phyloP scores from a whole-genome alignment of 1,140 invertebrate species.

The Drosophila varians region DNA sequence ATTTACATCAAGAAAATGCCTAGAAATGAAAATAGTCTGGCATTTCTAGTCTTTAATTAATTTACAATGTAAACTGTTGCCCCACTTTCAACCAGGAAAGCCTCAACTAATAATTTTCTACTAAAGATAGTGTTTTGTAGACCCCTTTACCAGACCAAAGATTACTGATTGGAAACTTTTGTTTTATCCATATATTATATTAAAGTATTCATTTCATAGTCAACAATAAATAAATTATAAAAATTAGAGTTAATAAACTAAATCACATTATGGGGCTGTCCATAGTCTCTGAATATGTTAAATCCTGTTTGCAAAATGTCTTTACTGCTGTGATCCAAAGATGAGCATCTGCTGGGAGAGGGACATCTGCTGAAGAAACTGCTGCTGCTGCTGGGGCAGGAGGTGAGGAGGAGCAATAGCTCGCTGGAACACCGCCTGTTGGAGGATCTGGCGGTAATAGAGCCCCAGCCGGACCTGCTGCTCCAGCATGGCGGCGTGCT shows the following conservation, averaged over 20 bases:
- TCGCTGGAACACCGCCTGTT: constrained; percentile 61
- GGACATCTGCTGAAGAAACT: constrained; percentile 55
- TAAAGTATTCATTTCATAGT: constrained; percentile 41
- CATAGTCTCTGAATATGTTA: constrained; percentile 13
- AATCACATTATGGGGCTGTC: constrained; percentile 63
- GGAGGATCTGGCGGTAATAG: constrained; percentile 62
- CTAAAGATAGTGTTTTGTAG: not conserved
- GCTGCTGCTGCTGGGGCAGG: constrained; percentile 58
- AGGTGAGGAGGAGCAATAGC: not conserved
- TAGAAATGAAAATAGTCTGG: too few species aligned
- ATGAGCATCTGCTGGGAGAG: constrained; percentile 64
- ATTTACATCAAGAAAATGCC: too few species aligned
- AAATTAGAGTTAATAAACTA: constrained; percentile 39
- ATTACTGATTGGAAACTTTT: not conserved
- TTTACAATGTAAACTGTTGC: not conserved
- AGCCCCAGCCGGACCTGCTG: constrained; percentile 57
- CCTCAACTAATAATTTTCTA: not conserved
- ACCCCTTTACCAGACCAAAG: not conserved
- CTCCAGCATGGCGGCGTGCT: constrained; percentile 54
- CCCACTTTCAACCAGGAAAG: not conserved
- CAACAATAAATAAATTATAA: constrained; percentile 58
- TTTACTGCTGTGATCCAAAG: constrained; percentile 48
- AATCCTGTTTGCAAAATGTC: not conserved
- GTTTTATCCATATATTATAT: not conserved
- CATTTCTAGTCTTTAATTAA: not conserved